These are phyloP conservation scores for Australoheros scitulus DNA, from an alignment of 2,113 vertebrate species.

Conservation along the genomic window DNA sequence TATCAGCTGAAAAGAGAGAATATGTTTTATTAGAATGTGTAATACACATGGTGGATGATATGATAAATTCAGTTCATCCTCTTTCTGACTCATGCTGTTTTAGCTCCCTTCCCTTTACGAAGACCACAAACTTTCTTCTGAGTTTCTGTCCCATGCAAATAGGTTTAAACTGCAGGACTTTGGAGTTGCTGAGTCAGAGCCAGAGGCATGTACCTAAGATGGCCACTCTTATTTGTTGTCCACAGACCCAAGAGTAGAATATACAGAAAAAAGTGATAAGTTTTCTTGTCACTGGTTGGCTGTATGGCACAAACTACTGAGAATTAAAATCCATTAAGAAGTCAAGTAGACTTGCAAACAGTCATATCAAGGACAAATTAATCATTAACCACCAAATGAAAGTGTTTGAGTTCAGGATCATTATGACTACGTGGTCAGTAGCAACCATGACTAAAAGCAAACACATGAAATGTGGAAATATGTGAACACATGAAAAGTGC, in stretches of 20 bases:
- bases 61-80: background rate
- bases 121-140: background rate
- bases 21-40: background rate
- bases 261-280: background rate
- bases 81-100: background rate
- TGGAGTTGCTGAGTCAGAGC: background rate
- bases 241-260: background rate
- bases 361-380: background rate
- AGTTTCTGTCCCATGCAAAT: background rate
- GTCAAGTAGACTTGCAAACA: background rate
- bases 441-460: no score
- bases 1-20: constrained; percentile 61
- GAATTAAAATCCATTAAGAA: background rate
- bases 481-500: no score
- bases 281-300: background rate
- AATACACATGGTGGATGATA: background rate
- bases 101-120: background rate
- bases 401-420: no score
- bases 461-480: no score
- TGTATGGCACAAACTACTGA: background rate
- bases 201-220: background rate
- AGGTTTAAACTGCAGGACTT: background rate
- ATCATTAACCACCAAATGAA: no score
- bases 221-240: background rate
- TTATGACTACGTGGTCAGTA: no score